Base-by-base conservation (phyloP, 92 coral and sea anemone genomes). In the Heteractis magnifica region DNA sequence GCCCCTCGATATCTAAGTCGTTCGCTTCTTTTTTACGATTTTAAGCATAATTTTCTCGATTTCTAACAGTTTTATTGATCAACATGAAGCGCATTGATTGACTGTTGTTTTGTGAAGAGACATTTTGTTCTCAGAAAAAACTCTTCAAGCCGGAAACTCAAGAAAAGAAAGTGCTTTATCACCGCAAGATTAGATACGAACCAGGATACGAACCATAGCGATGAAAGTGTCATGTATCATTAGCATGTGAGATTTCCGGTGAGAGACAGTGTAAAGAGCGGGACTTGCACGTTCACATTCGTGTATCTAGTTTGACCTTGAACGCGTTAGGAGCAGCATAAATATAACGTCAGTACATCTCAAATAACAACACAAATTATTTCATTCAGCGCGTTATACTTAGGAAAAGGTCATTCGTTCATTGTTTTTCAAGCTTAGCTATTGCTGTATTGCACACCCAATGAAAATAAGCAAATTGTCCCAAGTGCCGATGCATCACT, bases 271-370 rank as follows among this genome's bases (percentile, higher is more conserved):
- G 65, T 20, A n/a, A 68, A 59, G 21, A 51, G 56, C 18, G 9
- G 65, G 77, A 70, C 65, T n/a, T 70, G 84, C 84, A 81, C 84
- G 84, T 70, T 70, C 84, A 70, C 62, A 60, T 81, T 70, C 51
- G 60, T 80, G 20, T 62, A 6, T 62, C 49, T 14, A 16, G 70
- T 23, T 2, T 81, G 84, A 81, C 84, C 84, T 81, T 81, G 84
- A 77, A 14, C 77, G 19, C 52, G 49, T 15, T 18, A 8, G 20
- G n/a, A 64, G 3, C 71, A 58, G 21, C 20, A n/a, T 6, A 2
- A 10, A 26, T 68, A 68, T 26, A 20, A 8, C 48, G 73, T 68
- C 49, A 68, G 26, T 8, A 14, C 50, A n/a, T 68, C 73, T 68
- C 73, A 68, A 26, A 15, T 68, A 68, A 68, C 73, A 64, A 16